These are phyloP conservation scores for Diacarnus erythraeanus DNA, from an alignment of 37 sponge, comb jelly and placozoan species.

Conservation along the genomic window DNA sequence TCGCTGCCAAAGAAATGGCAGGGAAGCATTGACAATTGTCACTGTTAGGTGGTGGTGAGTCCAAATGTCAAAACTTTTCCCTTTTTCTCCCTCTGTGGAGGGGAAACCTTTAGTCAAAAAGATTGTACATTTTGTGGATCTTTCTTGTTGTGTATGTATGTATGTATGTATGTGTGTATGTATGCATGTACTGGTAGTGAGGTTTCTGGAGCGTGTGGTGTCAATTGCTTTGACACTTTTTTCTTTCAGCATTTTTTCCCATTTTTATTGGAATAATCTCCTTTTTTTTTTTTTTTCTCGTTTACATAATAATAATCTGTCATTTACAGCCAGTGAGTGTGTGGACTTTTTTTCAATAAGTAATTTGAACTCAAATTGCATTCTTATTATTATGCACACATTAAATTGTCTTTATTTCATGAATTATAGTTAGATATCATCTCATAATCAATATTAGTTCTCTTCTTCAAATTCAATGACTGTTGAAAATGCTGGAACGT, in stretches of 20 bases:
- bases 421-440: neutral
- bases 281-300: no score
- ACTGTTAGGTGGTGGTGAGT: no score
- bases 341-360: neutral
- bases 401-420: neutral
- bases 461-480: constrained; percentile 55
- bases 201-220: no score
- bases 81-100: neutral
- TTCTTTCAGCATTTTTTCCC: no score
- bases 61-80: neutral
- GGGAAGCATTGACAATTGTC: constrained; percentile 48
- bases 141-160: neutral
- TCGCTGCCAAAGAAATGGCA: constrained; percentile 88
- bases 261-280: no score
- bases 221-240: no score
- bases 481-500: constrained; percentile 60
- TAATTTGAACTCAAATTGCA: neutral
- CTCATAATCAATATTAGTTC: neutral
- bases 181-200: neutral
- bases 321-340: no score
- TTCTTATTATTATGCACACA: constrained; percentile 2
- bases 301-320: no score
- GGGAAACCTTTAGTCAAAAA: neutral
- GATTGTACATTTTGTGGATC: neutral
- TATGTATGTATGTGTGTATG: neutral